Conservation (phyloP, 2,113 vertebrate genomes). For the Sinocyclocheilus grahami region DNA sequence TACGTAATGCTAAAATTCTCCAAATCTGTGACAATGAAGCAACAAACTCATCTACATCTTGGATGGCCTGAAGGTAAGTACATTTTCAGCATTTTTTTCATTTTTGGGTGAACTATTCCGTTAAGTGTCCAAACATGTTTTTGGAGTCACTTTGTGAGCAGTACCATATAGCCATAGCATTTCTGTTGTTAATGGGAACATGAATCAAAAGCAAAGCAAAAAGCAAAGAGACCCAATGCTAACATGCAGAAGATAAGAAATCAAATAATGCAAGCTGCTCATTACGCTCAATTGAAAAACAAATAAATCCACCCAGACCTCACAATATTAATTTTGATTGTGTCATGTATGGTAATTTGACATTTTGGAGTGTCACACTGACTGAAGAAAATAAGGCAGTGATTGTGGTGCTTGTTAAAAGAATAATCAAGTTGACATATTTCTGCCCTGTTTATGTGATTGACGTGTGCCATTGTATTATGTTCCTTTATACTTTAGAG, state of each 20-base stretch:
- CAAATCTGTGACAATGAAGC: neutral
- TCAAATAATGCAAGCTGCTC: slow-evolving; percentile 21
- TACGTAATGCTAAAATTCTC: neutral
- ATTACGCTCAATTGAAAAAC: neutral
- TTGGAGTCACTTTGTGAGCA: neutral
- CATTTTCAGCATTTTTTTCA: neutral
- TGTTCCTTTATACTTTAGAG: slow-evolving; percentile 22
- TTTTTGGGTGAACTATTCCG: no score
- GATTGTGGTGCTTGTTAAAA: slow-evolving; percentile 51
- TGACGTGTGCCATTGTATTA: neutral
- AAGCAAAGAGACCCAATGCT: slow-evolving; percentile 1
- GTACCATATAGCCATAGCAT: neutral
- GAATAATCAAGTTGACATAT: slow-evolving; percentile 49
- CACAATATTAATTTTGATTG: slow-evolving; percentile 32
- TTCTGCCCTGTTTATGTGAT: slow-evolving; percentile 40
- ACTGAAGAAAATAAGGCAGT: slow-evolving; percentile 38
- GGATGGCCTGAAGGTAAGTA: neutral
- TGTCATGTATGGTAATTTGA: slow-evolving; percentile 52
- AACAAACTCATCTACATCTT: neutral
- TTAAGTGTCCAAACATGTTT: neutral
- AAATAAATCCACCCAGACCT: slow-evolving; percentile 29
- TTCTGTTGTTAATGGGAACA: neutral
- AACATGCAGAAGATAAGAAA: slow-evolving; percentile 17
- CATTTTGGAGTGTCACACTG: slow-evolving; percentile 38
- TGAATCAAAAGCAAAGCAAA: neutral